These are phyloP conservation scores for Semnornis frantzii DNA, from an alignment of 2,113 vertebrate species.

Conservation along the genomic window DNA sequence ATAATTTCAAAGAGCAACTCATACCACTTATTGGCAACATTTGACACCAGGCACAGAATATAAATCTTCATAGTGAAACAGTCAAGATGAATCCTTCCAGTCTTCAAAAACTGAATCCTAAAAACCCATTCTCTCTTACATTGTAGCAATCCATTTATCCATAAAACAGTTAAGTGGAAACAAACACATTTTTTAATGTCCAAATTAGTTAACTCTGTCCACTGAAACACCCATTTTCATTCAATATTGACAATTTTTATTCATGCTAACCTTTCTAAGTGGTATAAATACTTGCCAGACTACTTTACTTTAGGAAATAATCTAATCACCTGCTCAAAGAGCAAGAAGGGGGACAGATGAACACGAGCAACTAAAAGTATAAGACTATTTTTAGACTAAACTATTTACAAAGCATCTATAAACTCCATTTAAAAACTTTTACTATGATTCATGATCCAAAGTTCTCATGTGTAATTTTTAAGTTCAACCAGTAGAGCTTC, in stretches of 20 bases:
- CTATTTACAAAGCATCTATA: background rate
- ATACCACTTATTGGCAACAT: background rate
- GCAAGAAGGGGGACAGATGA: conserved; percentile 13
- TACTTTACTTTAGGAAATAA: conserved; percentile 7
- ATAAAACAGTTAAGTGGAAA: background rate
- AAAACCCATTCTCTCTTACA: background rate
- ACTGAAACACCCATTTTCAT: background rate
- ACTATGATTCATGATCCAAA: background rate
- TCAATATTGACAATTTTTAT: background rate
- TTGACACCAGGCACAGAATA: background rate
- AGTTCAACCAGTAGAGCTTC: background rate
- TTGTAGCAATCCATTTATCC: background rate
- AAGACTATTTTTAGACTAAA: conserved; percentile 31
- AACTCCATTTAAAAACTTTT: background rate
- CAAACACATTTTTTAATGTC: background rate
- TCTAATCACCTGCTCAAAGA: background rate
- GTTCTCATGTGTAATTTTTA: background rate
- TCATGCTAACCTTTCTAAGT: background rate
- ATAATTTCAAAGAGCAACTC: background rate
- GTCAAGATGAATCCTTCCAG: background rate
- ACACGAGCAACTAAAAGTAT: background rate
- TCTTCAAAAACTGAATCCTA: background rate
- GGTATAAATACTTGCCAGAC: background rate
- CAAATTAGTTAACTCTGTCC: background rate
- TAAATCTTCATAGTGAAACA: background rate